Percentiles rank a stretch among this genome's conserved stretches.
Evolutionary conservation across 2,888 invertebrate species (phyloP).

Genomic region (Coelinius sp.): DNA sequence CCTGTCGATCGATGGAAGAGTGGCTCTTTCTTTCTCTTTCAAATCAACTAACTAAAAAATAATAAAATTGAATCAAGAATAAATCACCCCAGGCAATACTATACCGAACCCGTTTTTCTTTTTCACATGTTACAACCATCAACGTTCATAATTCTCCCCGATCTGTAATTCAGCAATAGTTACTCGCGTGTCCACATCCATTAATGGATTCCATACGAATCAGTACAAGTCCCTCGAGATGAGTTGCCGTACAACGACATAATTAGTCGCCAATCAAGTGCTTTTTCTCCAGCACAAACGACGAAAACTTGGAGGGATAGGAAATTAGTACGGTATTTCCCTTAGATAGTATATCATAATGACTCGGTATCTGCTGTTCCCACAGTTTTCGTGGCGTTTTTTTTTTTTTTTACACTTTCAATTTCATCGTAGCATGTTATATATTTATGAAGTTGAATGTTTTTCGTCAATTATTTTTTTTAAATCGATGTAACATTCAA

Average conservation of each 20-base stretch:
- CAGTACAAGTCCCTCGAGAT: constrained; percentile 43
- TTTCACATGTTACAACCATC: neutral
- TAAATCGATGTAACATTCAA: neutral
- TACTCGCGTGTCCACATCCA: constrained; percentile 36
- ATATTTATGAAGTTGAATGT: neutral
- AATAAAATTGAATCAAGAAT: neutral
- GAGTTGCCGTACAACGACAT: constrained; percentile 33
- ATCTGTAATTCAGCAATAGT: constrained; percentile 11
- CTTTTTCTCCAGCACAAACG: constrained; percentile 18
- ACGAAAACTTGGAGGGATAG: constrained; percentile 24
- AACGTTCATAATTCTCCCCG: neutral
- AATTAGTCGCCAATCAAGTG: constrained; percentile 45
- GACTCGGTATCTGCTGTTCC: constrained; percentile 27
- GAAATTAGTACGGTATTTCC: constrained; percentile 18
- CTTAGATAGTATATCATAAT: neutral
- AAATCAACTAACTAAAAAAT: too few relatives aligned
- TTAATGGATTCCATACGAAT: constrained; percentile 39
- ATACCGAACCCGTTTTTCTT: neutral
- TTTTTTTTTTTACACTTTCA: constrained; percentile 11
- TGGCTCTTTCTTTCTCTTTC: neutral
- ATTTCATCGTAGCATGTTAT: neutral
- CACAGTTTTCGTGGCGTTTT: constrained; percentile 27
- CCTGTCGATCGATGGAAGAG: constrained; percentile 26
- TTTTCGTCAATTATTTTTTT: neutral
- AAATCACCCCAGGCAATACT: neutral